These are phyloP conservation scores for Actenoides hombroni DNA, from an alignment of 2,113 vertebrate species.

Conservation along the genomic window DNA sequence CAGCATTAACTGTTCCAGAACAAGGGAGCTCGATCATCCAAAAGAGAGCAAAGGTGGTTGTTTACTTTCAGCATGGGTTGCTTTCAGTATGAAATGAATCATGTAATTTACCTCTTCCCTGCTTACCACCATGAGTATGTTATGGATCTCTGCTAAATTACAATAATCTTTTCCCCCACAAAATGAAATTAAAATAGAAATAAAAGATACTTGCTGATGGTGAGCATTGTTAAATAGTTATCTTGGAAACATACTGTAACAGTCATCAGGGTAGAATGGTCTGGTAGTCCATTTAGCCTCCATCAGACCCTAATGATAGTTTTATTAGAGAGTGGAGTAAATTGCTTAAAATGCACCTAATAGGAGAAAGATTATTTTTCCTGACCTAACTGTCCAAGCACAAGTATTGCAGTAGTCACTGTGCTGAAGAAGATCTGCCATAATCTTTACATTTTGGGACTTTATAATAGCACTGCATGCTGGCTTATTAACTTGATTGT, in stretches of 20 bases:
- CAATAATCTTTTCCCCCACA: neutral
- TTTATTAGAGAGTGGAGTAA: neutral
- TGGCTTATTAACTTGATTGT: neutral
- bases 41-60: neutral
- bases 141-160: neutral
- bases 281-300: neutral
- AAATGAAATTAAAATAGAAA: conserved; percentile 7
- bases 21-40: neutral
- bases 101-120: neutral
- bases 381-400: neutral
- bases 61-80: neutral
- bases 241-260: neutral
- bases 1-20: conserved; percentile 8
- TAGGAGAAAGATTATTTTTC: neutral
- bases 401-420: neutral
- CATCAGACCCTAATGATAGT: neutral
- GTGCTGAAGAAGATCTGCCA: neutral
- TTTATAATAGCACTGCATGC: neutral
- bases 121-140: neutral
- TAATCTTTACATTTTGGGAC: neutral
- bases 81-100: conserved; percentile 37
- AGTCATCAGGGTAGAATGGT: neutral
- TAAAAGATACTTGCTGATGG: neutral
- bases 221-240: neutral
- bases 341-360: neutral